A percentile compares a stretch with the other conserved stretches of the same genome.
phyloP scores from a whole-genome alignment of 2,797 vertebrate genomes.

The Spatula clypeata region DNA sequence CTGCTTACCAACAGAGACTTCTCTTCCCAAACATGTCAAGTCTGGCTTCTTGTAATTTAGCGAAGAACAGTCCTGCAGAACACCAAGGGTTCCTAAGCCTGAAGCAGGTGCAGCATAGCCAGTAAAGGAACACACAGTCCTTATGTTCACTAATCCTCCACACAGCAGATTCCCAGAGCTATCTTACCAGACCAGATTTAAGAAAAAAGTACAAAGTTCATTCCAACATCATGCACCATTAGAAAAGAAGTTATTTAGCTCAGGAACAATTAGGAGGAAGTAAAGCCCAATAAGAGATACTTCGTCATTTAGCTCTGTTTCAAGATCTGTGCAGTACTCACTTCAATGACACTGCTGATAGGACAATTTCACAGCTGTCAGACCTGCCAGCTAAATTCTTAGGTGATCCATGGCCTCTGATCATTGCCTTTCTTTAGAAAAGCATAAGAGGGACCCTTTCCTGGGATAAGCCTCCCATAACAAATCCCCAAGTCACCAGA shows the following conservation, averaged over 20 bases:
- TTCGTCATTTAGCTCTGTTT: background rate
- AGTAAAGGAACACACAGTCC: fast-evolving
- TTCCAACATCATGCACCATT: background rate
- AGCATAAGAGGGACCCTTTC: background rate
- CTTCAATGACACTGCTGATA: background rate
- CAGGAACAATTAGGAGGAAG: background rate
- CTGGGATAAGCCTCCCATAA: background rate
- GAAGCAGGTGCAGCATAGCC: background rate
- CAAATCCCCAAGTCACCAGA: background rate
- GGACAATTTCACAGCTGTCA: slow-evolving; percentile 44
- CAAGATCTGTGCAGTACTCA: background rate
- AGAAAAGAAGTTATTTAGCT: background rate
- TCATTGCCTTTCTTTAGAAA: background rate
- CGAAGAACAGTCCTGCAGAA: background rate
- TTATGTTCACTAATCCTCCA: background rate
- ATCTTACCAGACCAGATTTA: background rate
- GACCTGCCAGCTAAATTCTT: background rate
- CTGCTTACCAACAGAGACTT: background rate
- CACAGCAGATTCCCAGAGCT: background rate
- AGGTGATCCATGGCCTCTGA: background rate
- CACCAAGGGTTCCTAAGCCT: background rate
- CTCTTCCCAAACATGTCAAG: background rate
- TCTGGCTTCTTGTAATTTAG: background rate
- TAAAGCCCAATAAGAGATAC: background rate
- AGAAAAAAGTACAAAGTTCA: background rate